Percentiles rank a stretch among this genome's conserved stretches.
These are phyloP conservation scores for Chymomyza amoena DNA, from an alignment of 2,888 invertebrate species.

Conservation along the genomic window DNA sequence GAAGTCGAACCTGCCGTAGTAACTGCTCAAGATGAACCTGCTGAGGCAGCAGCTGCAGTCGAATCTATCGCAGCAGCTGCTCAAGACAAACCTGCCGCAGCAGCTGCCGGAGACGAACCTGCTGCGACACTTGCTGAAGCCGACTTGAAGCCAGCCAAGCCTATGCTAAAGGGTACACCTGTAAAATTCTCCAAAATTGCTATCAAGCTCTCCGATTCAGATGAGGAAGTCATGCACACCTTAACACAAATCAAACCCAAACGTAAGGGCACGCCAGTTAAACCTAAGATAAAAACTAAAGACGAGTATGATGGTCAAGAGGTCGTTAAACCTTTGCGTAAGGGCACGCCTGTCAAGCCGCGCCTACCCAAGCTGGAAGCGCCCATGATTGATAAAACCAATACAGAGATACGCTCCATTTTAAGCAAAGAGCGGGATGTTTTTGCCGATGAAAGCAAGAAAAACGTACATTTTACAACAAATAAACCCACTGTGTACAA, in stretches of 20 bases:
- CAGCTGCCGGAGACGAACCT: too few relatives aligned
- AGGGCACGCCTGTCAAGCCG: conserved; percentile 36
- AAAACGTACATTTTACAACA: conserved; percentile 68
- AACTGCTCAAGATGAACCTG: too few relatives aligned
- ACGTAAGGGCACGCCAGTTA: conserved; percentile 31
- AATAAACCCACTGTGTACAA: conserved; percentile 50
- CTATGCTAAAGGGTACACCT: conserved; percentile 24
- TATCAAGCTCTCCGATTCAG: conserved; percentile 12
- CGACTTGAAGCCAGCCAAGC: background rate
- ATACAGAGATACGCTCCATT: conserved; percentile 44
- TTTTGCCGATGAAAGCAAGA: conserved; percentile 57
- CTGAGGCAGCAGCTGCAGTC: too few relatives aligned
- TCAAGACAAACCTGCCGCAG: too few relatives aligned
- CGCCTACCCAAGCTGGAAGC: background rate
- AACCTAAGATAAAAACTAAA: background rate
- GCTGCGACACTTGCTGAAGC: too few relatives aligned
- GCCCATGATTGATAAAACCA: background rate
- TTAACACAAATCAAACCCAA: conserved; percentile 19
- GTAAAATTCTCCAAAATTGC: conserved; percentile 10
- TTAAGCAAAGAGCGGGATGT: conserved; percentile 42
- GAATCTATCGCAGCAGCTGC: too few relatives aligned
- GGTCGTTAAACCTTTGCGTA: conserved; percentile 25
- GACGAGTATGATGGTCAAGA: conserved; percentile 1
- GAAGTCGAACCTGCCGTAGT: too few relatives aligned
- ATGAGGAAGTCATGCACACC: background rate